Percentiles rank a stretch among this genome's conserved stretches.
Evolutionary conservation across 2,888 invertebrate genomes (phyloP).

Genomic region (Drosophila mimetica): DNA sequence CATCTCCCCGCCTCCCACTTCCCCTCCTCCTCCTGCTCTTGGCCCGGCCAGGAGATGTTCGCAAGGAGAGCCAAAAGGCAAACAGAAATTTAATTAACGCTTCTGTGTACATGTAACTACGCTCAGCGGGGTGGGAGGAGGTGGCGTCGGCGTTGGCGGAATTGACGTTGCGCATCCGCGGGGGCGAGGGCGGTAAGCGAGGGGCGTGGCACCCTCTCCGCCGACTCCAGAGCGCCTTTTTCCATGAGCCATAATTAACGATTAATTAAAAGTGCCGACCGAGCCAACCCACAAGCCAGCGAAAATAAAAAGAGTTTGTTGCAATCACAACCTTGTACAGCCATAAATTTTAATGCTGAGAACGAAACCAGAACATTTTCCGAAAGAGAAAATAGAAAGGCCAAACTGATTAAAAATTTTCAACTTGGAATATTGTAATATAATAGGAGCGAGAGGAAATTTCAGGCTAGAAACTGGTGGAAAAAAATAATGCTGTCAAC

Average conservation of each 20-base stretch:
- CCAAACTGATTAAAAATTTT: not conserved
- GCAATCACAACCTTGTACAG: constrained; percentile 42
- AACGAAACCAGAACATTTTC: not conserved
- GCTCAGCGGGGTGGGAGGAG: constrained; percentile 61
- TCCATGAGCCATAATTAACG: constrained; percentile 69
- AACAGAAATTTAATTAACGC: constrained; percentile 78
- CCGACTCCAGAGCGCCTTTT: constrained; percentile 48
- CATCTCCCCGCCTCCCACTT: not conserved
- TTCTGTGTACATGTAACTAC: constrained; percentile 76
- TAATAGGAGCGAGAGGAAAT: too few species aligned
- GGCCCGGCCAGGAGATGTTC: constrained; percentile 30
- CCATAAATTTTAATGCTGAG: constrained; percentile 46
- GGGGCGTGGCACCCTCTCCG: constrained; percentile 33
- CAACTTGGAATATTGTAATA: too few species aligned
- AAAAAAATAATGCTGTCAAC: too few species aligned
- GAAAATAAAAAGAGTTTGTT: constrained; percentile 25
- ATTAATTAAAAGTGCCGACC: constrained; percentile 68
- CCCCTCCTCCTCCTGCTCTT: not conserved
- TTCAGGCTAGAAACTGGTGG: too few species aligned
- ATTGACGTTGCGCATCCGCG: constrained; percentile 1
- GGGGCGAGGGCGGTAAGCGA: constrained; percentile 11
- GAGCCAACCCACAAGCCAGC: constrained; percentile 27
- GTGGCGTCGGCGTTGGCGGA: constrained; percentile 14
- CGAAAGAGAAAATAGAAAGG: not conserved
- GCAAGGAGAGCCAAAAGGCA: constrained; percentile 47